Conservation (phyloP, 2,888 invertebrate genomes). For the Eretmocerus hayati region DNA sequence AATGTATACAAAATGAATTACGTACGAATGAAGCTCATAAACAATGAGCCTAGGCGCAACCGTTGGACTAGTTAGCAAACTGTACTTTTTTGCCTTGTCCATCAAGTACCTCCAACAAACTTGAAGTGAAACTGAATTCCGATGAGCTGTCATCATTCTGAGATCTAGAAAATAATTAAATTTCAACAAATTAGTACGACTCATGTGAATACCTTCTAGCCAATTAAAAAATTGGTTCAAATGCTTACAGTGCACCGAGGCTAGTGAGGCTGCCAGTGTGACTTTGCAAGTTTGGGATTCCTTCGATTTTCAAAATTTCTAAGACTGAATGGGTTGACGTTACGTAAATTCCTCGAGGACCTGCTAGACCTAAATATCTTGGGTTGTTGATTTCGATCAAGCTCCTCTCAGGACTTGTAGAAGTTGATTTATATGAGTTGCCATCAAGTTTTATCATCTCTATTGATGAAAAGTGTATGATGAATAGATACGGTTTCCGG, state of each 20-base stretch:
- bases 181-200: background rate
- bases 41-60: too few relatives aligned
- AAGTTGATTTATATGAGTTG: slow-evolving; percentile 34
- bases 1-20: too few relatives aligned
- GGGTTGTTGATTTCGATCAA: slow-evolving; percentile 45
- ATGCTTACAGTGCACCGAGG: slow-evolving; percentile 40
- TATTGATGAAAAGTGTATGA: slow-evolving; percentile 62
- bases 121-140: slow-evolving; percentile 54
- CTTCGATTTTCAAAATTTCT: slow-evolving; percentile 39
- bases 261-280: slow-evolving; percentile 36
- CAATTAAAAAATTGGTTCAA: background rate
- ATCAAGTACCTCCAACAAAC: slow-evolving; percentile 50
- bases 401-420: slow-evolving; percentile 37
- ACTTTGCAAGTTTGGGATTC: slow-evolving; percentile 26
- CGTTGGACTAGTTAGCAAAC: slow-evolving; percentile 25
- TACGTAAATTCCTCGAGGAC: slow-evolving; percentile 46
- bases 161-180: slow-evolving; percentile 28
- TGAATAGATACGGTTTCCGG: slow-evolving; percentile 68
- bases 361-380: slow-evolving; percentile 47
- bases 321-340: slow-evolving; percentile 35
- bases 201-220: too few relatives aligned
- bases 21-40: too few relatives aligned
- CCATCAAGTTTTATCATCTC: slow-evolving; percentile 49
- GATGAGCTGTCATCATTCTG: slow-evolving; percentile 41
- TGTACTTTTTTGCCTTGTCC: slow-evolving; percentile 46